Conservation (phyloP, 2,888 invertebrate genomes). For the Mesopsocus fuscifrons region DNA sequence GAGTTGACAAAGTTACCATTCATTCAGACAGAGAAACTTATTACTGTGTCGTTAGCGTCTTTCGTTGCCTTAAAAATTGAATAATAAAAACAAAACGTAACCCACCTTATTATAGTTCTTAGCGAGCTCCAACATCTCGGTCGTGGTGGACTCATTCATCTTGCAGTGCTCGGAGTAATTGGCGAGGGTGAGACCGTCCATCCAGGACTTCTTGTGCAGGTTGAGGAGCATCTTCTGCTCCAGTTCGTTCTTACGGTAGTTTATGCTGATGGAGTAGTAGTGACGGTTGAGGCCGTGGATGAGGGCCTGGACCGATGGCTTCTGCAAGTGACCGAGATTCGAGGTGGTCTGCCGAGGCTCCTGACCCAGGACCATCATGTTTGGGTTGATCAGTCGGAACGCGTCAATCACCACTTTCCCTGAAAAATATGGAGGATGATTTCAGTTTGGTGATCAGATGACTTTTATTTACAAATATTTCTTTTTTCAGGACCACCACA, state of each 20-base stretch:
- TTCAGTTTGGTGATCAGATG: too few species aligned
- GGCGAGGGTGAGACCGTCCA: slow-evolving; percentile 80
- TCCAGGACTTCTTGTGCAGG: slow-evolving; percentile 97
- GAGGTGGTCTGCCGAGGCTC: slow-evolving; percentile 98
- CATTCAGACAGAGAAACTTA: too few species aligned
- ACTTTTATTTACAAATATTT: too few species aligned
- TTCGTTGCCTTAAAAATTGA: too few species aligned
- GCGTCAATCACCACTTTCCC: slow-evolving; percentile 97
- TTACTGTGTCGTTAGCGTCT: too few species aligned
- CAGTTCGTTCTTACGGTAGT: slow-evolving; percentile 95
- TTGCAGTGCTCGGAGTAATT: slow-evolving; percentile 87
- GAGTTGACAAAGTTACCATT: too few species aligned
- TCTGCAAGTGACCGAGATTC: slow-evolving; percentile 94
- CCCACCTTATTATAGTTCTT: slow-evolving; percentile 85
- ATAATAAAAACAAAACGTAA: too few species aligned
- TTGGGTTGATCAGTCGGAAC: slow-evolving; percentile 95
- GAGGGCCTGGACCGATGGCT: slow-evolving; percentile 93
- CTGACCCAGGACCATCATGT: slow-evolving; percentile 97
- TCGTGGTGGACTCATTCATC: slow-evolving; percentile 82
- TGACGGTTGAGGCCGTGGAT: slow-evolving; percentile 98
- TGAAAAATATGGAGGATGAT: slow-evolving; percentile 16
- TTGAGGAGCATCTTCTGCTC: slow-evolving; percentile 99
- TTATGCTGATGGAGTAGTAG: slow-evolving; percentile 98
- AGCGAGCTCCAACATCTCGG: slow-evolving; percentile 91
- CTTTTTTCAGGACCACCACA: too few species aligned